Percentiles rank a stretch among this genome's conserved stretches.
Conservation (phyloP, 2,113 vertebrate genomes). For the Grammomys dolichurus region DNA sequence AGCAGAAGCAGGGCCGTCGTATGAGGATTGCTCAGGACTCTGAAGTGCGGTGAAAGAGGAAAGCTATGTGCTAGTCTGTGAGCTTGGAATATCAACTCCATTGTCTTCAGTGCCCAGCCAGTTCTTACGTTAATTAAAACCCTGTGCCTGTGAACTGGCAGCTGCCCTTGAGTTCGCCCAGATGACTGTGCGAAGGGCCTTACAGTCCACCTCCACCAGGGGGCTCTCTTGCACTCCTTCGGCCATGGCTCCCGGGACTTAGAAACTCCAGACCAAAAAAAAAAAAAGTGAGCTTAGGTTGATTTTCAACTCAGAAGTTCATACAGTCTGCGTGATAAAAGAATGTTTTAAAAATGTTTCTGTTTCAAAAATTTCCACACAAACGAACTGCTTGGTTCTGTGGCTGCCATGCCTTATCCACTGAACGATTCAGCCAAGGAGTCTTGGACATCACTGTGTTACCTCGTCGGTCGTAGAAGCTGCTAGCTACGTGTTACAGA, state of each 20-base stretch:
- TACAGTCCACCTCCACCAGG: conserved; percentile 14
- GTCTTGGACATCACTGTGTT: background rate
- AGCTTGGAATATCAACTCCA: background rate
- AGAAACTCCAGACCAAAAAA: background rate
- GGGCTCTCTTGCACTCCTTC: background rate
- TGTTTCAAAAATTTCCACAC: background rate
- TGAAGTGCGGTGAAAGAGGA: background rate
- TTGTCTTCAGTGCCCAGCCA: background rate
- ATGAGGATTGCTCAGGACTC: background rate
- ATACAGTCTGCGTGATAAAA: background rate
- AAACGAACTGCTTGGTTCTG: background rate
- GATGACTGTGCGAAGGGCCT: background rate
- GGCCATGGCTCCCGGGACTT: background rate
- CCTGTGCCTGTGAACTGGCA: background rate
- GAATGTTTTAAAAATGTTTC: background rate
- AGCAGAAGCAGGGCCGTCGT: background rate
- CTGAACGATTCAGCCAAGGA: no score
- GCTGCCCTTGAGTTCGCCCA: background rate
- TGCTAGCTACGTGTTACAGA: background rate
- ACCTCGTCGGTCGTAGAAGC: background rate
- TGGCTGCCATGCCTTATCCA: no score
- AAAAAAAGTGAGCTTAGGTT: background rate
- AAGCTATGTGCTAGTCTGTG: background rate
- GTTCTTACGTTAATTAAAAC: background rate
- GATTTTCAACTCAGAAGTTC: background rate